Base-by-base conservation (phyloP, 2,888 invertebrate genomes). In the Aradus depressus region DNA sequence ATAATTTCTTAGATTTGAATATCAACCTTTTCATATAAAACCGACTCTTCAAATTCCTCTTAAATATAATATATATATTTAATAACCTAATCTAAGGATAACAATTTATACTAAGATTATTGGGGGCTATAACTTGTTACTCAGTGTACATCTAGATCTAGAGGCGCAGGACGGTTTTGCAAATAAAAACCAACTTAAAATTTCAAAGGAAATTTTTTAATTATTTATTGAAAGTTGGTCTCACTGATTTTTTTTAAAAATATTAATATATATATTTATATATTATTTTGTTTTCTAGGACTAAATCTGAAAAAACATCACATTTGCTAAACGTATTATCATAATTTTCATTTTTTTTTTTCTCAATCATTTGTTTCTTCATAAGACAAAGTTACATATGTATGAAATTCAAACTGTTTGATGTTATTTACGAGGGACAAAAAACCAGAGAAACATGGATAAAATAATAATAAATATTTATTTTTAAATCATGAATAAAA, bases 111-210 rank as follows among this genome's bases (percentile, higher is more conserved):
- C 43, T 50, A 50, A 26, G 43, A 43, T 51, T 37, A 51, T 44
- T 54, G 54, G 54, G 54, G 52, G 52, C 50, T 55, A 52, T 55
- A 50, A 21, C 34, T 41, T 41, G 49, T 41, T 32, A 49, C n/a
- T 41, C 28, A 44, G 47, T 47, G 43, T 52, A 49, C 23, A 44
- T 47, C 52, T 51, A 45, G 38, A 55, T 50, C 50, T 52, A 55
- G 41, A 56, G 53, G 56, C 56, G 56, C 56, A 56, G 56, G 56
- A 56, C 56, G 56, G 56, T 56, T 56, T 52, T 34, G 35, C 52
- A 32, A 38, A 26, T 51, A 45, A 50, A 44, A 44, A 45, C 45
- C 47, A 51, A 51, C 51, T 45, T 31, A 45, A 51, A 51, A 51
- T 41, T 44, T 38, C 35, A 47, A n/a, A 34, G 48, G 50, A 50